Evolutionary conservation across 2,797 vertebrate species (phyloP).

Genomic region (Cryptoprocta ferox): DNA sequence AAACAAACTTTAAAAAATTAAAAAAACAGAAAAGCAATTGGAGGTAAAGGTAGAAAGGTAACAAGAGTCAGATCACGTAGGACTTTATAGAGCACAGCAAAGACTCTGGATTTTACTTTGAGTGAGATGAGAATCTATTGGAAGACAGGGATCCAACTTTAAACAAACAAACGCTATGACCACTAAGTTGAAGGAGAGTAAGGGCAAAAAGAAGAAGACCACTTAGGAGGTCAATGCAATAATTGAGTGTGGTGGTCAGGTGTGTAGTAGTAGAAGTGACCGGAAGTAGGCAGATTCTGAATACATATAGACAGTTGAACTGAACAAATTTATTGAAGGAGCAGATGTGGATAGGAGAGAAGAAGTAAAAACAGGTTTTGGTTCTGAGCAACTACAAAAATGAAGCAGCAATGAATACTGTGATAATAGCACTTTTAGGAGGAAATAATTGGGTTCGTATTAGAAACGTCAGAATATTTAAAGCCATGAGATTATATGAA

Average conservation of each 20-base stretch:
- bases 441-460: background rate
- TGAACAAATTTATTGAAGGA: background rate
- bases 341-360: background rate
- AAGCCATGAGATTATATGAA: background rate
- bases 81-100: background rate
- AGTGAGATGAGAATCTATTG: background rate
- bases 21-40: background rate
- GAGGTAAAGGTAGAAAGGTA: background rate
- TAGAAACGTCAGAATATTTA: background rate
- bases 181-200: background rate
- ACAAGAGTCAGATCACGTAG: background rate
- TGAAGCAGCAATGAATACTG: background rate
- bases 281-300: background rate
- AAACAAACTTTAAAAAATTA: too few relatives aligned
- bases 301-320: background rate
- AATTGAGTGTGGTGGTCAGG: background rate
- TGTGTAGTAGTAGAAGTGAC: fast-evolving
- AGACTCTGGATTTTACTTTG: background rate
- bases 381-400: background rate
- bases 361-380: background rate
- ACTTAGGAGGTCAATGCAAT: background rate
- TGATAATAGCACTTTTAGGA: background rate
- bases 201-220: background rate
- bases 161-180: background rate
- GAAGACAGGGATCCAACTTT: background rate